Base-by-base conservation (phyloP, 2,797 vertebrate species). In the Holocentrus rufus region DNA sequence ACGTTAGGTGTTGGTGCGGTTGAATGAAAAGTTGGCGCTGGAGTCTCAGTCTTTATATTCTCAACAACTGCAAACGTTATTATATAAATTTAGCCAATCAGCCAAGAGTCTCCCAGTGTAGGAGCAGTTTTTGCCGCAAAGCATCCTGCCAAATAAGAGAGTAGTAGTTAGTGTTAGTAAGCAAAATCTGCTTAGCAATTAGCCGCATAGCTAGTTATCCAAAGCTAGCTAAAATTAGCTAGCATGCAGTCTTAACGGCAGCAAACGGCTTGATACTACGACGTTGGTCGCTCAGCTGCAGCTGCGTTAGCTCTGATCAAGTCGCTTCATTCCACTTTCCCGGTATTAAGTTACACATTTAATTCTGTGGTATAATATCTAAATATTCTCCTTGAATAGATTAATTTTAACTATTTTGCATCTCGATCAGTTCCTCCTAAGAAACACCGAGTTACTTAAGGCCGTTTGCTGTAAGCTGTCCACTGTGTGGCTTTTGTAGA, bases 171-270 rank as follows among this genome's bases (percentile, higher is more conserved):
- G 15, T 10, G 46, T 52, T 79, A 3, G 2, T 73, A 72, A 85
- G 89, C 83, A 89, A 88, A 91, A 86, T 88, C 80, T 74, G 86
- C 83, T 74, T 11, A 80, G 31, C 70, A 62, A 65, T 85, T 89
- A 89, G 90, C 90, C 44, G 23, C 77, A 81, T 67, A 75, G 89
- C 86, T 85, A 76, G 79, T 85, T n/a, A 42, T 30, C 20, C 52
- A 13, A 30, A 39, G 81, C 77, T 80, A 84, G 82, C 74, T 44
- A 3, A 72, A 76, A 77, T 46, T 80, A 87, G 72, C 76, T 66
- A 66, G 60, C 73, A 46, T 17, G 42, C 14, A 17, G 13, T 15
- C 13, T 14, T 17, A 44, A 44, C 42, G 13, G 14, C 60, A 34
- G 22, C 73, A 23, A 15, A 60, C 47, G 69, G 59, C 44, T 36